These are phyloP conservation scores for Amphipyra tragopoginis DNA, from an alignment of 2,888 invertebrate genomes.

Conservation along the genomic window DNA sequence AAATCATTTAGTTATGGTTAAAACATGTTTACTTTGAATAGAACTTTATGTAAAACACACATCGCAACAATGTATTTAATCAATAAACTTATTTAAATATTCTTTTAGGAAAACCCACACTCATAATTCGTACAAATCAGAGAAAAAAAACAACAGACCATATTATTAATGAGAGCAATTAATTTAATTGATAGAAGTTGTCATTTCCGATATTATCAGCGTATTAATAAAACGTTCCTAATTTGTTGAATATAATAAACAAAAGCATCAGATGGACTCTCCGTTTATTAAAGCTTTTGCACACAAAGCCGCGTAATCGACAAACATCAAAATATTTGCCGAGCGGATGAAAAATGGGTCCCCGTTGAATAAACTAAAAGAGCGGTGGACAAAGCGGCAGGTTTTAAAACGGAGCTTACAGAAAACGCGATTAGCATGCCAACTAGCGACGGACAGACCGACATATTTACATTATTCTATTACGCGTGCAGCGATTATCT, in stretches of 20 bases:
- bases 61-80: slow-evolving; percentile 11
- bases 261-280: slow-evolving; percentile 69
- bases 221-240: slow-evolving; percentile 50
- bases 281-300: slow-evolving; percentile 67
- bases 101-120: slow-evolving; percentile 15
- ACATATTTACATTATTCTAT: slow-evolving; percentile 86
- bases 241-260: slow-evolving; percentile 65
- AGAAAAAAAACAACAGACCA: slow-evolving; percentile 23
- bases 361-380: slow-evolving; percentile 77
- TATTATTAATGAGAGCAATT: slow-evolving; percentile 46
- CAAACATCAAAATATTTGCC: slow-evolving; percentile 87
- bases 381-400: slow-evolving; percentile 75
- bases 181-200: slow-evolving; percentile 41
- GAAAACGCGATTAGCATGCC: slow-evolving; percentile 81
- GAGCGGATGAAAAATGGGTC: slow-evolving; percentile 82
- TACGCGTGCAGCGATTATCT: slow-evolving; percentile 85
- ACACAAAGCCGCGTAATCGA: slow-evolving; percentile 71
- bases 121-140: not conserved
- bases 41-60: slow-evolving; percentile 6
- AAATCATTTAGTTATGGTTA: not conserved
- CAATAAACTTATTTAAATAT: slow-evolving; percentile 4
- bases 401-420: slow-evolving; percentile 82
- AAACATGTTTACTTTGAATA: not conserved
- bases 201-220: slow-evolving; percentile 44
- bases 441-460: slow-evolving; percentile 76